phyloP scores from a whole-genome alignment of 1,140 invertebrate species.

The Sarcophaga peregrina region DNA sequence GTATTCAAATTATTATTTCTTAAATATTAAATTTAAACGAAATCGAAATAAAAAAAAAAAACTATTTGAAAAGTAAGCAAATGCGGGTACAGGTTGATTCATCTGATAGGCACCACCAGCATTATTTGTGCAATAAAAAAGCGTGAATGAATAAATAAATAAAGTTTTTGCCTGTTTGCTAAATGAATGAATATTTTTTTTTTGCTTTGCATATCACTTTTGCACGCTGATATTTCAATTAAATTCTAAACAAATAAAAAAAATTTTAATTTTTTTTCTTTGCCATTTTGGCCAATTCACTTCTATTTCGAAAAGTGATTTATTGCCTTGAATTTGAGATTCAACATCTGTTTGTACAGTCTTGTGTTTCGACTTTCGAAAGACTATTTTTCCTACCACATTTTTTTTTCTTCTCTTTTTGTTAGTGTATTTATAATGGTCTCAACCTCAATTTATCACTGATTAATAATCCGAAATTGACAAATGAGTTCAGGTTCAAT shows the following conservation, averaged over 20 bases:
- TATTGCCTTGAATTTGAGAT: neutral
- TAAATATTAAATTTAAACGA: no score
- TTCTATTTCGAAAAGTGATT: neutral
- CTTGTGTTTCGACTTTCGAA: neutral
- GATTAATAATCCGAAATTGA: conserved; percentile 15
- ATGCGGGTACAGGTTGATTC: neutral
- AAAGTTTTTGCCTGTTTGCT: neutral
- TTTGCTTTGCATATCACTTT: no score
- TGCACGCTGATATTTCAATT: neutral
- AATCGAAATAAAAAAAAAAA: neutral
- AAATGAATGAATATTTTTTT: neutral
- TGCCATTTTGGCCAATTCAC: neutral
- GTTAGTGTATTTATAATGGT: neutral
- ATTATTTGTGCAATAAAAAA: neutral
- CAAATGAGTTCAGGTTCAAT: conserved; percentile 14
- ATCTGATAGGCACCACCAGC: neutral
- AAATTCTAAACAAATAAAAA: neutral
- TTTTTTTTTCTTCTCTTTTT: no score
- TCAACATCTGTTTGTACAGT: conserved; percentile 1
- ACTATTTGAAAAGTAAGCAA: neutral
- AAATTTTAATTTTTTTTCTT: neutral
- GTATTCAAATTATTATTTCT: neutral
- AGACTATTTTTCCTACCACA: no score
- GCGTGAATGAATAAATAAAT: neutral
- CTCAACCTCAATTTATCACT: neutral